Percentiles rank a stretch among this genome's conserved stretches.
These are phyloP conservation scores for Temnothorax ravouxi DNA, from an alignment of 2,888 invertebrate genomes.

Conservation along the genomic window DNA sequence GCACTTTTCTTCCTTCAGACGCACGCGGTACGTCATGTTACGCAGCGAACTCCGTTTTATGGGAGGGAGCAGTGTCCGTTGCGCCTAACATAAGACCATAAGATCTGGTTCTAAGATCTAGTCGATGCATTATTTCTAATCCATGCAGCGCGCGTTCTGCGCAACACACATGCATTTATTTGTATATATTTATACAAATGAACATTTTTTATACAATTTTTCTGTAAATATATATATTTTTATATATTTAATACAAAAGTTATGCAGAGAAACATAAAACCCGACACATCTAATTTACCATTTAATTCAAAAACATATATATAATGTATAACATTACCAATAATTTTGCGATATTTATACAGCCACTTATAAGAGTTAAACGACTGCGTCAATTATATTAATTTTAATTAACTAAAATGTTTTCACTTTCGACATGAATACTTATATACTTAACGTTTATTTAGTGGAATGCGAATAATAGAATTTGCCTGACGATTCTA, in stretches of 20 bases:
- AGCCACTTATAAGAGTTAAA: neutral
- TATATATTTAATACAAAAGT: neutral
- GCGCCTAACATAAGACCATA: neutral
- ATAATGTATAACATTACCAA: neutral
- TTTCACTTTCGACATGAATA: neutral
- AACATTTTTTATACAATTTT: neutral
- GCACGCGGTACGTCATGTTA: slow-evolving; percentile 60
- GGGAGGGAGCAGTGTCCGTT: slow-evolving; percentile 34
- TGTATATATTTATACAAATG: neutral
- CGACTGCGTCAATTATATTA: neutral
- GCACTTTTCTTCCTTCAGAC: slow-evolving; percentile 68
- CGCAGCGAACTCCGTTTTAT: slow-evolving; percentile 58
- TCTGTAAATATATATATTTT: neutral
- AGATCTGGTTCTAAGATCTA: neutral
- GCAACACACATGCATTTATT: too few species aligned
- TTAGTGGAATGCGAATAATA: neutral
- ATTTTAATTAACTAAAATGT: neutral
- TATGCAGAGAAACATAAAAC: neutral
- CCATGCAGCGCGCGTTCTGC: neutral
- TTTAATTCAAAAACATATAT: neutral
- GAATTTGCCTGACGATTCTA: slow-evolving; percentile 29
- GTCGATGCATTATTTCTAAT: neutral
- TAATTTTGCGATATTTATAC: neutral
- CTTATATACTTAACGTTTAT: neutral
- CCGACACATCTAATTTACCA: neutral